A percentile compares a stretch with the other conserved stretches of the same genome.
These are phyloP conservation scores for Drosophila neocordata DNA, from an alignment of 1,140 invertebrate species.

Conservation along the genomic window DNA sequence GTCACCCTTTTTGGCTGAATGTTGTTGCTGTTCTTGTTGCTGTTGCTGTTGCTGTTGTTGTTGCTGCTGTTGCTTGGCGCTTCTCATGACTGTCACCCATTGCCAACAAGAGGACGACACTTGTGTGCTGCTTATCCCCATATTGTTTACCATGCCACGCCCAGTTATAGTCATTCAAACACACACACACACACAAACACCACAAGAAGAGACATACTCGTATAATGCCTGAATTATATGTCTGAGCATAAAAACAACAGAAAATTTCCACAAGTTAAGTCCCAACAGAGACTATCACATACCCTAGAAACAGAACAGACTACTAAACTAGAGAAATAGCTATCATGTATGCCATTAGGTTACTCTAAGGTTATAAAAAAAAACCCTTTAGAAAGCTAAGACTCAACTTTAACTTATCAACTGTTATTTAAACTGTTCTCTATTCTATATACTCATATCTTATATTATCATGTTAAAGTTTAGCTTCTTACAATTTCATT, in stretches of 20 bases:
- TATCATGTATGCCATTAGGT: too few relatives aligned
- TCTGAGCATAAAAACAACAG: conserved; percentile 64
- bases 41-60: too few relatives aligned
- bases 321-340: too few relatives aligned
- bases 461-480: too few relatives aligned
- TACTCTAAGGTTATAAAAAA: too few relatives aligned
- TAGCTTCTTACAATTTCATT: neutral
- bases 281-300: neutral
- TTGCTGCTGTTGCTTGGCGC: neutral
- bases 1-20: conserved; percentile 58
- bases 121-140: conserved; percentile 74
- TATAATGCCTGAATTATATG: conserved; percentile 65
- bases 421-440: too few relatives aligned
- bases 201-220: conserved; percentile 26
- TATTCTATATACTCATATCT: too few relatives aligned
- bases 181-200: conserved; percentile 26
- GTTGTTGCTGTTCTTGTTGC: too few relatives aligned
- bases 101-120: conserved; percentile 61
- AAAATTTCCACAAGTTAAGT: neutral
- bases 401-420: too few relatives aligned
- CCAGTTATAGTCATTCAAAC: conserved; percentile 36
- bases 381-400: too few relatives aligned
- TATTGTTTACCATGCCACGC: conserved; percentile 76
- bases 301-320: too few relatives aligned
- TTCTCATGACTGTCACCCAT: conserved; percentile 26